Evolutionary conservation across 2,797 vertebrate species (phyloP).

Genomic region (Chiroxiphia lanceolata): DNA sequence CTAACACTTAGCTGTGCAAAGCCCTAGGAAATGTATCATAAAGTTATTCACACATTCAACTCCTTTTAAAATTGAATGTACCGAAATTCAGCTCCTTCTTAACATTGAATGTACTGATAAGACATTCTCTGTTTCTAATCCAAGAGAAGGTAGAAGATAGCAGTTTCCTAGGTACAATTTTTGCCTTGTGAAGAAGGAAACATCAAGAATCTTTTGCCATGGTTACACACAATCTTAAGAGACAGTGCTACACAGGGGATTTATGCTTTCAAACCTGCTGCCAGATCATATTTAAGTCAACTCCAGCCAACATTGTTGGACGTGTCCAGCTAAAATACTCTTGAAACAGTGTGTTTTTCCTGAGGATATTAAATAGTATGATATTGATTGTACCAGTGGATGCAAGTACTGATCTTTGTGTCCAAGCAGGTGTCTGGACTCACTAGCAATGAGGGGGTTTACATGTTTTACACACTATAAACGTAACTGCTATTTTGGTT

Average conservation of each 20-base stretch:
- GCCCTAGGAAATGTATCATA: not conserved
- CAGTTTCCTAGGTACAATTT: not conserved
- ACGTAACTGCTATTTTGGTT: not conserved
- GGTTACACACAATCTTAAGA: not conserved
- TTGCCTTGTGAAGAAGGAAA: not conserved
- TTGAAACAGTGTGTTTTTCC: not conserved
- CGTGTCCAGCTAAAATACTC: not conserved
- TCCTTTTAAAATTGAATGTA: not conserved
- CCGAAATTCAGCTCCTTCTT: not conserved
- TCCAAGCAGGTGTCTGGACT: not conserved
- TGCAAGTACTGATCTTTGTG: not conserved
- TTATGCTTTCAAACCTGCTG: not conserved
- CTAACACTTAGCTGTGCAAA: not conserved
- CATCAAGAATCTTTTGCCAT: not conserved
- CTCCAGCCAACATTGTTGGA: not conserved
- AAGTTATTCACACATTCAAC: not conserved
- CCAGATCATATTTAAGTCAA: not conserved
- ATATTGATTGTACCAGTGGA: not conserved
- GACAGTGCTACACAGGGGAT: not conserved
- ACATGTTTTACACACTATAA: not conserved
- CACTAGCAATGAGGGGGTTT: not conserved
- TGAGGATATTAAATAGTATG: not conserved
- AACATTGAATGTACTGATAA: not conserved
- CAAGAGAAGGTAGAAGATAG: not conserved
- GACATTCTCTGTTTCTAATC: not conserved